Conservation (phyloP, 1,140 invertebrate genomes). For the Drosophila truncata region DNA sequence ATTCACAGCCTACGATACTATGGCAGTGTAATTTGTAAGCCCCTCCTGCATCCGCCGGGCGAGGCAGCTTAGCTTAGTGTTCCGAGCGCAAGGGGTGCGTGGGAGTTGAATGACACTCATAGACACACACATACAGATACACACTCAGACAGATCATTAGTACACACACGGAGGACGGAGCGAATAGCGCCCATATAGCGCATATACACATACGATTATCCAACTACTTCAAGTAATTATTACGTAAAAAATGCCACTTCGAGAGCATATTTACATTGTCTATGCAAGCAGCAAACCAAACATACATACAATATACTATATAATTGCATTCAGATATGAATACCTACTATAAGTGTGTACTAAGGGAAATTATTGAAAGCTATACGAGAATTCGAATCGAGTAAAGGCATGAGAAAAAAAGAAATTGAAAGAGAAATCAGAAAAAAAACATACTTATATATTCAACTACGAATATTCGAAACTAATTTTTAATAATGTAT, state of each 20-base stretch:
- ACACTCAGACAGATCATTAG: constrained; percentile 38
- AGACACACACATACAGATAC: constrained; percentile 49
- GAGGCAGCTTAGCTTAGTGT: constrained; percentile 76
- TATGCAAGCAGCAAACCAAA: constrained; percentile 53
- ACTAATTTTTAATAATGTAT: constrained; percentile 72
- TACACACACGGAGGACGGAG: constrained; percentile 14
- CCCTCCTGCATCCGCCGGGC: constrained; percentile 38
- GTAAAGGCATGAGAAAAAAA: constrained; percentile 6
- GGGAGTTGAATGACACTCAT: constrained; percentile 74
- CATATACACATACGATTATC: constrained; percentile 63
- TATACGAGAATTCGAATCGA: constrained; percentile 8
- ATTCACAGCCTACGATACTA: constrained; percentile 98
- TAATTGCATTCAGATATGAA: constrained; percentile 26
- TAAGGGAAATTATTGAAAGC: constrained; percentile 46
- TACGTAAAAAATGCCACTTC: constrained; percentile 33
- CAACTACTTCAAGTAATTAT: constrained; percentile 80
- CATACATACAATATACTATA: constrained; percentile 41
- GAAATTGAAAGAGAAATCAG: neutral
- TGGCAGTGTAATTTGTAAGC: constrained; percentile 97
- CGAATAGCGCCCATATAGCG: constrained; percentile 38
- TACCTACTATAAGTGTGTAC: constrained; percentile 49
- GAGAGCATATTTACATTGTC: constrained; percentile 40
- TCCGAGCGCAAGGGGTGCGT: constrained; percentile 67
- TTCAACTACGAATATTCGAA: constrained; percentile 55
- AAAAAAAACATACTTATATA: constrained; percentile 46